Percentiles rank a stretch among this genome's conserved stretches.
These are phyloP conservation scores for Trachelus troglodyta DNA, from an alignment of 2,888 invertebrate species.

Conservation along the genomic window DNA sequence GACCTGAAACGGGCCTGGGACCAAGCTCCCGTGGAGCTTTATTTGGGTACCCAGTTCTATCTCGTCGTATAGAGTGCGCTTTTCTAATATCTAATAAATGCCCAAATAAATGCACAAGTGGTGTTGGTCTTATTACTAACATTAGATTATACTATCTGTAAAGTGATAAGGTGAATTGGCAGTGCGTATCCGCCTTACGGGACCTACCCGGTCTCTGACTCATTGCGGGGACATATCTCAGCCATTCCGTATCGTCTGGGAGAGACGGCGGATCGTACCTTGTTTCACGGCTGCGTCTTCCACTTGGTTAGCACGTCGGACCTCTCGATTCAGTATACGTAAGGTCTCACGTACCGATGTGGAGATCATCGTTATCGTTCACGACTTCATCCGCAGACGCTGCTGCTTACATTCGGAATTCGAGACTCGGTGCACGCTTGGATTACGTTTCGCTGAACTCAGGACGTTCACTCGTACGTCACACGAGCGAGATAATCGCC, in stretches of 20 bases:
- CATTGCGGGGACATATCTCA: background rate
- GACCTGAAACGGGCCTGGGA: slow-evolving; percentile 49
- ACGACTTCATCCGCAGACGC: background rate
- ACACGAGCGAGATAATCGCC: slow-evolving; percentile 3
- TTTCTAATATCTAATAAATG: background rate
- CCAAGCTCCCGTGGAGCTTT: slow-evolving; percentile 41
- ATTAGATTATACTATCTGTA: background rate
- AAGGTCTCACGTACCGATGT: background rate
- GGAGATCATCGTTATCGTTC: background rate
- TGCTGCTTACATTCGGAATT: background rate
- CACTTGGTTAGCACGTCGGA: background rate
- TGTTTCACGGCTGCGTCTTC: background rate
- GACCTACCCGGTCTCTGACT: background rate
- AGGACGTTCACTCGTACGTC: background rate
- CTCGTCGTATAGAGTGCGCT: background rate
- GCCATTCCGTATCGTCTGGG: background rate
- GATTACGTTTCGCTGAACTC: slow-evolving; percentile 4
- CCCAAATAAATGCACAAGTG: no score
- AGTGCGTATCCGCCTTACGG: background rate
- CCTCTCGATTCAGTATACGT: background rate
- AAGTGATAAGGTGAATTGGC: background rate
- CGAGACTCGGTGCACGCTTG: background rate
- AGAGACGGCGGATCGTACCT: background rate
- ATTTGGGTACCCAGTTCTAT: slow-evolving; percentile 28
- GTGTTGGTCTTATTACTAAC: background rate